These are phyloP conservation scores for Lampris megalopsis DNA, from an alignment of 2,113 vertebrate species.

Conservation along the genomic window DNA sequence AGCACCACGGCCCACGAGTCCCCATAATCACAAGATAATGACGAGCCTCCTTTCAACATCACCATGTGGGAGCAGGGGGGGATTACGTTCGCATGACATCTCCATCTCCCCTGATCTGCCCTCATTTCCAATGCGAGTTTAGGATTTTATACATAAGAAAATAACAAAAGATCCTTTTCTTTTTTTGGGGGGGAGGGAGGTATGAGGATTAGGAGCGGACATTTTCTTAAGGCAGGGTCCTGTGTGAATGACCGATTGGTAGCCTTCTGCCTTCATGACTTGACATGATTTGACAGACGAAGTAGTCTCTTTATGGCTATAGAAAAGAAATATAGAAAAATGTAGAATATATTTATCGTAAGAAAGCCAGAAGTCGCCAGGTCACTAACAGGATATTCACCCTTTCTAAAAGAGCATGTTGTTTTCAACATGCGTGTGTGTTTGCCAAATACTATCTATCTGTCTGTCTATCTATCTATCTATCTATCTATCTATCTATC, in stretches of 20 bases:
- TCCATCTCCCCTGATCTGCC: slow-evolving; percentile 21
- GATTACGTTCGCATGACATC: slow-evolving; percentile 42
- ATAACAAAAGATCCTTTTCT: not conserved
- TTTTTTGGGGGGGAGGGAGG: not conserved
- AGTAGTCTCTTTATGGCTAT: too few relatives aligned
- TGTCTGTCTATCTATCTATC: too few relatives aligned
- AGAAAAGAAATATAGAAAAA: too few relatives aligned
- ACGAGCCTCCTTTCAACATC: not conserved
- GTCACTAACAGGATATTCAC: too few relatives aligned
- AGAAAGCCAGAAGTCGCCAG: too few relatives aligned
- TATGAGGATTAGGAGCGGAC: not conserved
- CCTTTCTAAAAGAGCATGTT: too few relatives aligned
- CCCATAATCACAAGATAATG: slow-evolving; percentile 1
- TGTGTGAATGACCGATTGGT: not conserved
- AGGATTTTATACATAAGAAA: slow-evolving; percentile 40
- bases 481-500: too few relatives aligned
- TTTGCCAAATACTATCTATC: too few relatives aligned
- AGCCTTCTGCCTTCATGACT: not conserved
- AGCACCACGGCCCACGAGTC: not conserved
- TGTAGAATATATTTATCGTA: too few relatives aligned
- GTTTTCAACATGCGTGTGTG: too few relatives aligned
- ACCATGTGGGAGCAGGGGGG: not conserved
- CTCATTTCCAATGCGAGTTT: slow-evolving; percentile 18
- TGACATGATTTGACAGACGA: not conserved
- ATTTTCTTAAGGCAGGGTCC: not conserved